Percentiles rank a stretch among this genome's conserved stretches.
Evolutionary conservation across 1,140 invertebrate species (phyloP).

Genomic region (Brachionus manjavacas): DNA sequence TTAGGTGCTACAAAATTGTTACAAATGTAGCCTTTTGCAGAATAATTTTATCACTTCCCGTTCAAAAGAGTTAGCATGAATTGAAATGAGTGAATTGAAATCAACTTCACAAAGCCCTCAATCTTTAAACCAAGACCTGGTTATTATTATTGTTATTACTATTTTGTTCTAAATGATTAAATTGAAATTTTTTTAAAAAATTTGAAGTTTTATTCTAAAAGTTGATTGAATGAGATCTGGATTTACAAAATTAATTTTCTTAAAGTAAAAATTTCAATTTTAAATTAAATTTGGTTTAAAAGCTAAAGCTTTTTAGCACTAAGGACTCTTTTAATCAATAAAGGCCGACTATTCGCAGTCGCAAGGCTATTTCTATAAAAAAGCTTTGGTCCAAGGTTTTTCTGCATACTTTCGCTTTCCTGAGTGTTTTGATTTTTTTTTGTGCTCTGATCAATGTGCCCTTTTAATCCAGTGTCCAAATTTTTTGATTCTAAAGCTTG

Average conservation of each 20-base stretch:
- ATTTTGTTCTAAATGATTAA: too few species aligned
- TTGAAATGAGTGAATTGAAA: too few species aligned
- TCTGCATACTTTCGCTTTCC: background rate
- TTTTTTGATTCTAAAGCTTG: slow-evolving; percentile 16
- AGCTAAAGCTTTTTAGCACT: slow-evolving; percentile 1
- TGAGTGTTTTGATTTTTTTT: background rate
- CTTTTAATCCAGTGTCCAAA: background rate
- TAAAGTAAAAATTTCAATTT: background rate
- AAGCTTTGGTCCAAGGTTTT: background rate
- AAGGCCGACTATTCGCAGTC: background rate
- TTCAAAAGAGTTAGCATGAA: too few species aligned
- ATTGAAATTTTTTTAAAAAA: too few species aligned
- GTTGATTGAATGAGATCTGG: background rate
- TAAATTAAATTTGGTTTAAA: background rate
- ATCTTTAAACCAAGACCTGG: too few species aligned
- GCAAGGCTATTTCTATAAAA: slow-evolving; percentile 18
- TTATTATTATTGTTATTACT: too few species aligned
- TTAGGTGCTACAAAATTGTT: too few species aligned
- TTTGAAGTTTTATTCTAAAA: background rate
- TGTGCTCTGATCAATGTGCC: background rate
- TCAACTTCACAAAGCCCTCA: too few species aligned
- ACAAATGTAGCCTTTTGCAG: too few species aligned
- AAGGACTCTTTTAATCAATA: slow-evolving; percentile 1
- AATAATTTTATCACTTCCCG: too few species aligned
- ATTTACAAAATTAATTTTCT: background rate